Base-by-base conservation (phyloP, 2,888 invertebrate genomes). In the Antheraea yamamai region DNA sequence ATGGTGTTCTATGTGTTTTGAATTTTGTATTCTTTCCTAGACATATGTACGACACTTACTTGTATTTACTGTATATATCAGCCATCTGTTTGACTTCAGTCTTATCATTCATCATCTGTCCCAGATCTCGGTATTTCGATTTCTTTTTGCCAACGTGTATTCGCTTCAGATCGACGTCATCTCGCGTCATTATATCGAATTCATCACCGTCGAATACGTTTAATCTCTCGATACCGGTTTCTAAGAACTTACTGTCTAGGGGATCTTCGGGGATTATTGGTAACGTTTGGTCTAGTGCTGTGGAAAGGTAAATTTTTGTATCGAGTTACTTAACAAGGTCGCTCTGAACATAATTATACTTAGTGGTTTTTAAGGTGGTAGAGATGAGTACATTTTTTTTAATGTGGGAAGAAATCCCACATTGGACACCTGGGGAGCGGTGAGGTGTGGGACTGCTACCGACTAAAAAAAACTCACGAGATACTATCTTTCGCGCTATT, bases 171-270 rank as follows among this genome's bases (percentile, higher is more conserved):
- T 95, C 95, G 1, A 97, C 95, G 79, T 95, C 92, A 73, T 96
- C 95, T 23, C 95, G 85, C 76, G 96, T 96, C 95, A 97, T 97
- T 1, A 97, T 95, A 87, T 97, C 97, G 89, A 97, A 97, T 85
- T 97, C 96, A 86, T 97, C 97, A 91, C 96, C 96, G 83, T 97
- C 97, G 86, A 96, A 97, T 18, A 98, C 95, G 88, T 97, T 97
- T 72, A 95, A 92, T 72, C 97, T 91, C 72, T 96, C 91, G 16
- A 96, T 86, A 26, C 96, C 96, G 0, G 95, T 96, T 79, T 95
- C 93, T 0, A 94, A 81, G 88, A 90, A 96, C 8, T 95, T 88
- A 61, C 88, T 85, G 83, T 96, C 96, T 76, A 95, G 85, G 0
- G 91, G 86, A 84, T 97, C 97, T 23, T 96, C 95, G 0, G 97